Evolutionary conservation across 2,113 vertebrate species (phyloP).

Genomic region (Enhydra lutris): DNA sequence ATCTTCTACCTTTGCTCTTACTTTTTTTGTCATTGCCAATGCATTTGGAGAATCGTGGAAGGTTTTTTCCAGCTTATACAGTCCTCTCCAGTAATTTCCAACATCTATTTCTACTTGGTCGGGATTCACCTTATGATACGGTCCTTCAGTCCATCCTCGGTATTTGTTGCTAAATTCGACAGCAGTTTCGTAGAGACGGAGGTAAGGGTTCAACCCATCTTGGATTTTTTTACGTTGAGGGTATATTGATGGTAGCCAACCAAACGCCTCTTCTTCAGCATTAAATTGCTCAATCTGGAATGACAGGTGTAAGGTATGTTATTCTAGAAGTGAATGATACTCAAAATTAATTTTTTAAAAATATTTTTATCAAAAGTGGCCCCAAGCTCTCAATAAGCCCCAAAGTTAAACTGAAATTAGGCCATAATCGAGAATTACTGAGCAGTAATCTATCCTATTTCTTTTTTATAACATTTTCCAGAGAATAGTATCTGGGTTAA

Average conservation of each 20-base stretch:
- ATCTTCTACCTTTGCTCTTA: conserved; percentile 86
- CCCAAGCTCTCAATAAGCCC: neutral
- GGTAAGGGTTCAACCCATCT: conserved; percentile 87
- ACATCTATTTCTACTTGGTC: conserved; percentile 87
- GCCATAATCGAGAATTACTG: neutral
- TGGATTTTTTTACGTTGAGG: conserved; percentile 87
- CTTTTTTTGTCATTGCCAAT: conserved; percentile 80
- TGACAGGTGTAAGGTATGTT: neutral
- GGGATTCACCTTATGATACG: conserved; percentile 86
- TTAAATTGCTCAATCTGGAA: conserved; percentile 90
- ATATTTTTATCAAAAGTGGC: neutral
- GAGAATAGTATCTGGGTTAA: neutral
- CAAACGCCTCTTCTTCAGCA: conserved; percentile 89
- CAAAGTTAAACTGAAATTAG: neutral
- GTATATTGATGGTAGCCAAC: conserved; percentile 88
- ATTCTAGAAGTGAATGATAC: neutral
- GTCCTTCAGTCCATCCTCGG: conserved; percentile 85
- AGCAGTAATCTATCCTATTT: neutral
- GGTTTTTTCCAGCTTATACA: conserved; percentile 89
- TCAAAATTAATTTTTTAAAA: conserved; percentile 25
- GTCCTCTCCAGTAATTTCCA: conserved; percentile 85
- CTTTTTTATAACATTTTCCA: neutral
- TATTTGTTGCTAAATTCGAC: conserved; percentile 85
- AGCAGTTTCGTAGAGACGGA: conserved; percentile 86
- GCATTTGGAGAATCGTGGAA: conserved; percentile 85